These are phyloP conservation scores for Erythrocercus mccallii DNA, from an alignment of 2,113 vertebrate species.

Conservation along the genomic window DNA sequence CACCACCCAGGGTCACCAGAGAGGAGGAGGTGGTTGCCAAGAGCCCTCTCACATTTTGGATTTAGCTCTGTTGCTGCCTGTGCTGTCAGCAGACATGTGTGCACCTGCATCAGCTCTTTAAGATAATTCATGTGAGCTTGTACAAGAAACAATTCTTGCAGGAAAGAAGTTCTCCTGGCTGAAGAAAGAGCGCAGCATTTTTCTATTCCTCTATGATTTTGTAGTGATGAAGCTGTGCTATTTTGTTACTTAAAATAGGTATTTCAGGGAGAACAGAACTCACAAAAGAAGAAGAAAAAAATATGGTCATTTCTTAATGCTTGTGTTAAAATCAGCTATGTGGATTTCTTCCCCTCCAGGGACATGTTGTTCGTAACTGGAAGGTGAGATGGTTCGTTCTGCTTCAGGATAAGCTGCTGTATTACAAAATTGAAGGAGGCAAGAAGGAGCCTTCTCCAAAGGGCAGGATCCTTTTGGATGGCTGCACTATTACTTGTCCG, in stretches of 20 bases:
- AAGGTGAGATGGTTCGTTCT: constrained; percentile 93
- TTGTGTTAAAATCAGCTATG: background rate
- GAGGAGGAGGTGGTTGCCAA: background rate
- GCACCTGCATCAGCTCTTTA: background rate
- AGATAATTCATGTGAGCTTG: background rate
- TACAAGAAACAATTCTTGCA: background rate
- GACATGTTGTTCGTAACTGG: constrained; percentile 95
- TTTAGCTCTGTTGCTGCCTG: background rate
- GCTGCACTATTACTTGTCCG: constrained; percentile 86
- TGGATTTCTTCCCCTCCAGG: constrained; percentile 71
- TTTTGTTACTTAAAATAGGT: background rate
- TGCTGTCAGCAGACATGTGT: background rate
- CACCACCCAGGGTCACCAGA: background rate
- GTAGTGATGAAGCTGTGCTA: background rate
- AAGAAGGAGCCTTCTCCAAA: constrained; percentile 82
- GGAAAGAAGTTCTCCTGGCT: background rate
- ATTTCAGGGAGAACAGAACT: background rate
- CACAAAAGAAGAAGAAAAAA: rapidly evolving
- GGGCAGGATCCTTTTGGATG: constrained; percentile 82
- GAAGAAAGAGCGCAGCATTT: background rate
- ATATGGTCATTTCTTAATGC: background rate
- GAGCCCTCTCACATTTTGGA: background rate
- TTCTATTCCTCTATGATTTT: background rate
- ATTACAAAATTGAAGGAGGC: constrained; percentile 87
- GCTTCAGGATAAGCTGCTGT: constrained; percentile 85